Evolutionary conservation across 2,797 vertebrate genomes (phyloP).

Genomic region (Anguilla marmorata): DNA sequence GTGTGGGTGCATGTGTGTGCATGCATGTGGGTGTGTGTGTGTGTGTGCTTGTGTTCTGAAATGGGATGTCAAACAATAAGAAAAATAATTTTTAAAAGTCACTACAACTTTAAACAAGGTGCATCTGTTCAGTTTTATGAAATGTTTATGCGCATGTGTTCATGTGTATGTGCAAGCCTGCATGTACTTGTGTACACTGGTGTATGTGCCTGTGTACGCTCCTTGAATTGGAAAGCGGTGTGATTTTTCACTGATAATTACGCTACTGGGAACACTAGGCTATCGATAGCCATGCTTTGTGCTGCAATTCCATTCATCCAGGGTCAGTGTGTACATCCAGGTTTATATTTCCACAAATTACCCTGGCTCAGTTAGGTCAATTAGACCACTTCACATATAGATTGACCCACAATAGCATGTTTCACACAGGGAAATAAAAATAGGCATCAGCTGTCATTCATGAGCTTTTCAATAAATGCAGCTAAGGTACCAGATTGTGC

Average conservation of each 20-base stretch:
- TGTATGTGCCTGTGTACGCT: neutral
- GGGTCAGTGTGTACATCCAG: neutral
- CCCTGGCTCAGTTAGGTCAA: neutral
- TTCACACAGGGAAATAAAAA: neutral
- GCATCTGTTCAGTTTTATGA: neutral
- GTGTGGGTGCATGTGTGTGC: too few relatives aligned
- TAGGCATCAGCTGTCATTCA: neutral
- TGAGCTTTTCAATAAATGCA: neutral
- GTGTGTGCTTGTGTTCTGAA: neutral
- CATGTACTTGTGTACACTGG: neutral
- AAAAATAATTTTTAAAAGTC: too few relatives aligned
- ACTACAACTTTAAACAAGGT: neutral
- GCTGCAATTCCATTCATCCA: neutral
- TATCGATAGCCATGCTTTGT: neutral
- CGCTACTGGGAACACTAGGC: too few relatives aligned
- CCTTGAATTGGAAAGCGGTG: neutral
- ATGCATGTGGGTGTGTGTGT: too few relatives aligned
- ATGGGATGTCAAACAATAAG: too few relatives aligned
- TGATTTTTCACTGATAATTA: neutral
- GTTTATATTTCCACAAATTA: neutral
- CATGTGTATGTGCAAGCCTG: neutral
- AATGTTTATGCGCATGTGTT: neutral
- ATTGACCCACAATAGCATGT: neutral
- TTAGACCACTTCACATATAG: neutral
- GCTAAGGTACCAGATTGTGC: neutral